Conservation (phyloP, 2,888 invertebrate species). For the Pterostichus niger region DNA sequence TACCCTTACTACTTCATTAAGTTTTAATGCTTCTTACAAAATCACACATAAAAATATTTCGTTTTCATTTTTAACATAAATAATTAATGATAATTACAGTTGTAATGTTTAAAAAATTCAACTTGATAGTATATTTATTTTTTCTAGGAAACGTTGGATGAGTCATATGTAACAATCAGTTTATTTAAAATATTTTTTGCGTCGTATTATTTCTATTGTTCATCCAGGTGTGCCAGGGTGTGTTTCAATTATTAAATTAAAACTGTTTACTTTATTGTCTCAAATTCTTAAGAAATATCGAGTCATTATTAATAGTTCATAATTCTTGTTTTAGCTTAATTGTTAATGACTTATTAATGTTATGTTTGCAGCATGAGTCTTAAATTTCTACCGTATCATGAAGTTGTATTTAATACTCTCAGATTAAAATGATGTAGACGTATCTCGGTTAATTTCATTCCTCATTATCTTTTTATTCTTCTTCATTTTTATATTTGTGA, state of each 20-base stretch:
- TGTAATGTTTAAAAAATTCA: background rate
- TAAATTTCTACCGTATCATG: background rate
- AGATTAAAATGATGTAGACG: background rate
- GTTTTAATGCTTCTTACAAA: slow-evolving; percentile 13
- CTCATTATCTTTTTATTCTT: slow-evolving; percentile 10
- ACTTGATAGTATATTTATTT: background rate
- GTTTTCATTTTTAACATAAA: background rate
- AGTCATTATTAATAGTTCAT: slow-evolving; percentile 13
- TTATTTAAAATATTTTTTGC: slow-evolving; percentile 16
- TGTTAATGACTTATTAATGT: slow-evolving; percentile 38
- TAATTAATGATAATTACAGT: background rate
- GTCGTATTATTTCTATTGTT: slow-evolving; percentile 28
- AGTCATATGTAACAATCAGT: slow-evolving; percentile 36
- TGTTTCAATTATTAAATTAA: slow-evolving; percentile 11
- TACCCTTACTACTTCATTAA: slow-evolving; percentile 19
- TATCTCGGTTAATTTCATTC: background rate
- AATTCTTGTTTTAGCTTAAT: background rate
- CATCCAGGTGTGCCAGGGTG: slow-evolving; percentile 36
- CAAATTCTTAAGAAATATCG: slow-evolving; percentile 8
- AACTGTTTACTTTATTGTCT: background rate
- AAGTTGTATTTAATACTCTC: background rate
- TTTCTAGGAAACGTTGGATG: slow-evolving; percentile 3
- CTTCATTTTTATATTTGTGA: slow-evolving; percentile 14
- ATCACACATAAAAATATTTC: background rate
- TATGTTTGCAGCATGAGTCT: background rate